Evolutionary conservation across 2,113 vertebrate species (phyloP), one percentile per base, ranked within the genome.

Genomic region (Brachyhypopomus gauderio): DNA sequence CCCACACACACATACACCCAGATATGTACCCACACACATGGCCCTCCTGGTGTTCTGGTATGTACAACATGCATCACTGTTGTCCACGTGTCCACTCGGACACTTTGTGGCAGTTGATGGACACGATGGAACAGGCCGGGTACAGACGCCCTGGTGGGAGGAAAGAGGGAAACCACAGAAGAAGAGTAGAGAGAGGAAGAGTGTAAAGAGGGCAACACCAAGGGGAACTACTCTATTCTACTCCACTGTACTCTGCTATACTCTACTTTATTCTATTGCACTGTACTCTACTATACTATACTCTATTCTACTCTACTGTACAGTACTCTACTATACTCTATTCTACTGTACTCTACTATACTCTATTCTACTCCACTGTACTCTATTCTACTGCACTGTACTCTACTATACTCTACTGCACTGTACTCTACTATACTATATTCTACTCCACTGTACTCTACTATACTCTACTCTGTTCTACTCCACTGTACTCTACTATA

Each of bases 91-190:
- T 41, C 17, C 71, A 17, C 45, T 91, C 89, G 94, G 97, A 52
- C 93, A 94, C 80, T 93, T 93, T 82, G 84, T 91, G 34, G 19
- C 70, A 0, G 71, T 90, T 0, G 89, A 96, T 0, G 84, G 94
- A 85, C 87, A 89, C 5, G 84, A 91, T 0, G 84, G 17, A 0
- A 0, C 84, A 87, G 30, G 58, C 92, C 5, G 80, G 88, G 6
- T 83, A n/a, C 87, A 0, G 91, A 93, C 48, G 79, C 85, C 52
- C 62, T 91, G 5, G 72, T 25, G 11, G 60, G 60, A 27, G n/a
- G 83, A 30, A 30, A 30, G 30, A 1, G 30, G 30, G 52, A 30
- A 30, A 3, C 30, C 30, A 30, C 3, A 30, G 81, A 81, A 3
- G 86, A 81, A 1, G 36, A 78, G 48, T 64, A 69, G 19, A 56